Conservation (phyloP, 1,140 invertebrate genomes). For the Trichogramma pretiosum region DNA sequence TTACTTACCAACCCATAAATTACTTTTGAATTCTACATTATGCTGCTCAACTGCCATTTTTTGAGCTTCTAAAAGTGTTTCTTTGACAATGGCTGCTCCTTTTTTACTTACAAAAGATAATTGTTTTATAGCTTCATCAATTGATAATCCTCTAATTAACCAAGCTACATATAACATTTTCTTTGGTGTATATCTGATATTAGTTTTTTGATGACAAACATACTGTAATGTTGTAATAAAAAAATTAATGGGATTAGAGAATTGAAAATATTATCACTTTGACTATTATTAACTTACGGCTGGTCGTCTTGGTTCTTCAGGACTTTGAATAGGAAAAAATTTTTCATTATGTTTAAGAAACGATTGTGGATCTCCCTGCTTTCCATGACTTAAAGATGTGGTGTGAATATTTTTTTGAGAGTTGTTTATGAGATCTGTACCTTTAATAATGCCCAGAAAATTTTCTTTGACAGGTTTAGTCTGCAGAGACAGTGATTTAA, state of each 20-base stretch:
- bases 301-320: conserved; percentile 66
- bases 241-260: conserved; percentile 16
- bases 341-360: conserved; percentile 63
- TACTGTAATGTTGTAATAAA: conserved; percentile 69
- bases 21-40: conserved; percentile 91
- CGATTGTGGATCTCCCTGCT: background rate
- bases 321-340: conserved; percentile 67
- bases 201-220: conserved; percentile 71
- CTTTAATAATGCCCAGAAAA: background rate
- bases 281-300: conserved; percentile 60
- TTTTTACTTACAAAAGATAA: conserved; percentile 76
- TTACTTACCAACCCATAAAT: conserved; percentile 90
- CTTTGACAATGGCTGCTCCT: conserved; percentile 69
- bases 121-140: conserved; percentile 90
- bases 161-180: conserved; percentile 88
- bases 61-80: conserved; percentile 81
- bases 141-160: conserved; percentile 80
- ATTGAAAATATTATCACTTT: too few relatives aligned
- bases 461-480: conserved; percentile 1
- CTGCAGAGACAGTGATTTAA: background rate
- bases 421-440: too few relatives aligned
- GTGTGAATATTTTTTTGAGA: conserved; percentile 20
- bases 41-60: conserved; percentile 77
- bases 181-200: conserved; percentile 82
- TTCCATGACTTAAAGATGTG: background rate